phyloP scores from a whole-genome alignment of 2,797 vertebrate species.

The Diplodus puntazzo region DNA sequence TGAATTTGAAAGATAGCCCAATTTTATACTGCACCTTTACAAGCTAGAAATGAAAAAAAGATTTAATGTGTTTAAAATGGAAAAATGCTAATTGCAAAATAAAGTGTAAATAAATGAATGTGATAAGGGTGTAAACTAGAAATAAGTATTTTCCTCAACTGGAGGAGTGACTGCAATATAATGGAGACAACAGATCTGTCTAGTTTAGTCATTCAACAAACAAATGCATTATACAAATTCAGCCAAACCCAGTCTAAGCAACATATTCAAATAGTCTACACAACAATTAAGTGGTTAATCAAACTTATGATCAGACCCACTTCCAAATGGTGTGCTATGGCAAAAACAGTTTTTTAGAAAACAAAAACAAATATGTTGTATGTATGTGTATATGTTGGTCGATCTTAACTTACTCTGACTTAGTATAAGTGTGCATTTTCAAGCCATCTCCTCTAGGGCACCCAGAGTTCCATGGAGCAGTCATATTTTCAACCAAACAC shows the following conservation, averaged over 20 bases:
- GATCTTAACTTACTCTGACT: not conserved
- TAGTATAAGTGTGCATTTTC: not conserved
- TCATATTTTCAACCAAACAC: constrained; percentile 21
- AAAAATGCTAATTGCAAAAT: not conserved
- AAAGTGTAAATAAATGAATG: not conserved
- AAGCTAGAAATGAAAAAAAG: not conserved
- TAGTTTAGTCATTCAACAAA: not conserved
- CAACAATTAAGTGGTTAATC: not conserved
- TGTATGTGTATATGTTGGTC: not conserved
- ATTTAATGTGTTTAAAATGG: not conserved
- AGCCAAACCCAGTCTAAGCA: not conserved
- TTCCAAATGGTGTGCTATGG: not conserved
- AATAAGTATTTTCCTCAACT: not conserved
- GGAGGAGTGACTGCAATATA: not conserved
- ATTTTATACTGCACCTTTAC: too few relatives aligned
- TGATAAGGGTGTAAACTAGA: not conserved
- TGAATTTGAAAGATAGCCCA: too few relatives aligned
- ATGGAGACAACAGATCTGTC: not conserved
- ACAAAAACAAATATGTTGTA: too few relatives aligned
- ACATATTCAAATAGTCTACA: not conserved
- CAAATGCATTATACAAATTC: not conserved
- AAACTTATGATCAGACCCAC: not conserved
- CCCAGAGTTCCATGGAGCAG: not conserved
- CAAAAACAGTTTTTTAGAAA: not conserved
- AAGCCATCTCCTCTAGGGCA: not conserved